Evolutionary conservation across 1,140 invertebrate genomes (phyloP), one percentile per base, ranked within the genome.

Genomic region (Anthonomus grandis): DNA sequence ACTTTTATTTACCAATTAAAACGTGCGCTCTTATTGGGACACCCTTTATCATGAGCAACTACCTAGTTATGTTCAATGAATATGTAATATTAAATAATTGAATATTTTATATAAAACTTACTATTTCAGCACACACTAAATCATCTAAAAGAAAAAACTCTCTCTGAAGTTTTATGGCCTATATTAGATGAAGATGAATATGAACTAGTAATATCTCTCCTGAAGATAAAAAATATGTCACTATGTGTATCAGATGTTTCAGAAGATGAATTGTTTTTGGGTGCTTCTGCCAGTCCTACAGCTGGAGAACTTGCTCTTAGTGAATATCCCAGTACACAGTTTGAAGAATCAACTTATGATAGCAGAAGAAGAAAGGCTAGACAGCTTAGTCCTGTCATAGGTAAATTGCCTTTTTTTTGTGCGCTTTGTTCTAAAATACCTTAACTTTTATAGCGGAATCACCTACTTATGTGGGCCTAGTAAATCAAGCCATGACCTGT

Each of bases 401-500:
- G 54, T 56, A 46, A n/a, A n/a, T n/a, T n/a, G n/a, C n/a, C n/a
- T n/a, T n/a, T n/a, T n/a, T n/a, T n/a, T n/a, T n/a, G n/a, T n/a
- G n/a, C n/a, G n/a, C n/a, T n/a, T n/a, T n/a, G n/a, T n/a, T n/a
- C n/a, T n/a, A n/a, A n/a, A n/a, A n/a, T n/a, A n/a, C n/a, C n/a
- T n/a, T n/a, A n/a, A n/a, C n/a, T n/a, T 48, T 44, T 50, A 1
- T n/a, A 51, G 50, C 57, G 19, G 58, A 66, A 15, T 50, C 51
- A 19, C 36, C 65, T 12, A 85, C 76, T 57, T 93, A 90, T 76
- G 89, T 93, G 6, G 93, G 93, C 27, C 76, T 96, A 24, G 90
- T 95, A 0, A 96, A 96, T 74, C 91, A 94, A 74, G 91, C 91
- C 1, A 95, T 95, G 91, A 95, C 93, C 0, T 95, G 93, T 71